Base-by-base conservation (phyloP, 2,888 invertebrate species). In the Strigamia transsilvanica region DNA sequence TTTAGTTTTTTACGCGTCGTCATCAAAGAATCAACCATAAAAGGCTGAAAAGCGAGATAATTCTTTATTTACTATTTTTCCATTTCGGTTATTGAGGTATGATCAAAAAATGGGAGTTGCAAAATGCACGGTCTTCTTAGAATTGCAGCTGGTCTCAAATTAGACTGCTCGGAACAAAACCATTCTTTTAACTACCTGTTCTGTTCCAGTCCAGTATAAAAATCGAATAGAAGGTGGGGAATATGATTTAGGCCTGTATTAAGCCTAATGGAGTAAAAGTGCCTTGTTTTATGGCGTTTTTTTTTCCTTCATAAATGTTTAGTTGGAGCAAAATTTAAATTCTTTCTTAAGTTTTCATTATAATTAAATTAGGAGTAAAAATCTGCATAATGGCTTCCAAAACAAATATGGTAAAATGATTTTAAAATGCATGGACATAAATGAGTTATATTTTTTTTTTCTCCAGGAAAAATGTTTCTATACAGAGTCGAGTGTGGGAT, bases 231-330 rank as follows among this genome's bases (percentile, higher is more conserved):
- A 32, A 73, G 73, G 73, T 73, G 73, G 73, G 12, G 73, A 73
- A 73, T 73, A 73, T 73, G 73, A 73, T 73, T 73, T 73, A 73
- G 73, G 73, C 32, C 73, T 12, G 73, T 32, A 12, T 73, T 73
- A 73, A 73, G 73, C 73, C 32, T 73, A 73, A 73, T 73, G 73
- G 73, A 73, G 73, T 73, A 73, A 73, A 73, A 73, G 73, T 73
- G 15, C 73, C 32, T 73, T 73, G 32, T 73, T 73, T 73, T 56
- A 18, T 56, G n/a, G 18, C 56, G n/a, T 0, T 56, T 56, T 56
- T 18, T 56, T 56, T 18, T 6, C 18, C 73, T 32, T 73, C 73
- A 15, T 73, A 73, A 32, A 73, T 73, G 32, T 73, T 32, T 27
- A 56, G 56, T 56, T 56, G 23, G 13, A 32, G 32, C 13, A 3